phyloP scores from a whole-genome alignment of 2,888 invertebrate genomes.

The Hemaris fuciformis region DNA sequence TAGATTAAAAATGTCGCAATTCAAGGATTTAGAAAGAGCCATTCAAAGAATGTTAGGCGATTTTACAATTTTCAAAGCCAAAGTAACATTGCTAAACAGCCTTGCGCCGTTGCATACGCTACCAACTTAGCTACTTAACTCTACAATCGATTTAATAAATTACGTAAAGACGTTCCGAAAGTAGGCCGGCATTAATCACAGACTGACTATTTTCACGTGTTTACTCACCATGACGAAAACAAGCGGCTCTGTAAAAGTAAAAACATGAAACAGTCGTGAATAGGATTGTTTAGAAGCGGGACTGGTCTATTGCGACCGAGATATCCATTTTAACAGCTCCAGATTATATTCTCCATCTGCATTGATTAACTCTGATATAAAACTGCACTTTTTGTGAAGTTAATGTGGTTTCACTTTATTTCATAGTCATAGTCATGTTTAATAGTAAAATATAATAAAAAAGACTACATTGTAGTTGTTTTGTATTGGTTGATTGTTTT shows the following conservation, averaged over 20 bases:
- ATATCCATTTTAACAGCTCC: not conserved
- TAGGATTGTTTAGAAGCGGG: not conserved
- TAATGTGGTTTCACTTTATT: no score
- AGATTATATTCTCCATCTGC: not conserved
- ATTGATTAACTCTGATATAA: conserved; percentile 1
- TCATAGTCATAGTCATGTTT: no score
- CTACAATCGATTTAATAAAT: conserved; percentile 48
- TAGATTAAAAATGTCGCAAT: conserved; percentile 8
- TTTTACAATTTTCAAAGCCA: conserved; percentile 9
- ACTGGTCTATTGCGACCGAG: no score
- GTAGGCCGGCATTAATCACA: conserved; percentile 45
- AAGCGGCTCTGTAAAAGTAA: conserved; percentile 15
- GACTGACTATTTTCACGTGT: conserved; percentile 36
- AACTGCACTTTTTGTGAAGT: no score
- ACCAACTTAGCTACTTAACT: conserved; percentile 20
- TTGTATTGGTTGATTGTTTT: no score
- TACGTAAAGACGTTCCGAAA: conserved; percentile 51
- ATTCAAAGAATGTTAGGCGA: conserved; percentile 1
- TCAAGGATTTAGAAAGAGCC: conserved; percentile 14
- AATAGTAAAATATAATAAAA: no score
- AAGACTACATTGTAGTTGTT: no score
- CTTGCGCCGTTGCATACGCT: conserved; percentile 24
- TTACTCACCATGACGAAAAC: conserved; percentile 47
- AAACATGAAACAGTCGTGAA: not conserved
- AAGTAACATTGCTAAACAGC: conserved; percentile 7